phyloP scores from a whole-genome alignment of 2,113 vertebrate species.

The Leucopternis melanops region DNA sequence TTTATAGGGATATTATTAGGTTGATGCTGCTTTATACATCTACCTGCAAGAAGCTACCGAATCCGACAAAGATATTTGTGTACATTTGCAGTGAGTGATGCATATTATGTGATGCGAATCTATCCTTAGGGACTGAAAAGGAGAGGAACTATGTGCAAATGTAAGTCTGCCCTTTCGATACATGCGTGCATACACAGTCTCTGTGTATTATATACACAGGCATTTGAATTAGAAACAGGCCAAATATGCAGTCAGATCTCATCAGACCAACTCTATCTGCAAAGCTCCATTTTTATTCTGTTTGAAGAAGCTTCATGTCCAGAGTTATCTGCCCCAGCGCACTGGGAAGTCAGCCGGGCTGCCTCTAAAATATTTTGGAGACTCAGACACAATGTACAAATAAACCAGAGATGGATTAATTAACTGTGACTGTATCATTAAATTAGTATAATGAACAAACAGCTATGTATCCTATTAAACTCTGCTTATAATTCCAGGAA shows the following conservation, averaged over 20 bases:
- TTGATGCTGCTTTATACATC: conserved; percentile 59
- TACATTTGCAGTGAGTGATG: not conserved
- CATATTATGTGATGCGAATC: not conserved
- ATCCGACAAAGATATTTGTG: conserved; percentile 41
- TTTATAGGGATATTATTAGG: conserved; percentile 72
- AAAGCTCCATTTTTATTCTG: conserved; percentile 12
- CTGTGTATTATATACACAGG: not conserved
- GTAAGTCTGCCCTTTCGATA: not conserved
- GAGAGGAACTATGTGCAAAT: conserved; percentile 1
- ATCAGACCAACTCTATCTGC: conserved; percentile 3
- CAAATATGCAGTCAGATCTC: conserved; percentile 6
- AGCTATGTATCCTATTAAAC: conserved; percentile 58
- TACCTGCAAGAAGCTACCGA: conserved; percentile 50
- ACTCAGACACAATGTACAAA: conserved; percentile 48
- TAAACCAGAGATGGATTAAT: conserved; percentile 74
- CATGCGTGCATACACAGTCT: not conserved
- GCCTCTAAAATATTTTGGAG: conserved; percentile 59
- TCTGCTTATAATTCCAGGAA: conserved; percentile 44
- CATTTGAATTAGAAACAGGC: conserved; percentile 11
- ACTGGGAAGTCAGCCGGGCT: not conserved
- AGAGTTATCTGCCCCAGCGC: not conserved
- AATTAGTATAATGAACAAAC: conserved; percentile 73
- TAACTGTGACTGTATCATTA: conserved; percentile 73
- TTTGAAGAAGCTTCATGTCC: conserved; percentile 9
- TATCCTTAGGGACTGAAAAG: not conserved